These are phyloP conservation scores for Spisula solida DNA, from an alignment of 2,888 invertebrate genomes.

Conservation along the genomic window DNA sequence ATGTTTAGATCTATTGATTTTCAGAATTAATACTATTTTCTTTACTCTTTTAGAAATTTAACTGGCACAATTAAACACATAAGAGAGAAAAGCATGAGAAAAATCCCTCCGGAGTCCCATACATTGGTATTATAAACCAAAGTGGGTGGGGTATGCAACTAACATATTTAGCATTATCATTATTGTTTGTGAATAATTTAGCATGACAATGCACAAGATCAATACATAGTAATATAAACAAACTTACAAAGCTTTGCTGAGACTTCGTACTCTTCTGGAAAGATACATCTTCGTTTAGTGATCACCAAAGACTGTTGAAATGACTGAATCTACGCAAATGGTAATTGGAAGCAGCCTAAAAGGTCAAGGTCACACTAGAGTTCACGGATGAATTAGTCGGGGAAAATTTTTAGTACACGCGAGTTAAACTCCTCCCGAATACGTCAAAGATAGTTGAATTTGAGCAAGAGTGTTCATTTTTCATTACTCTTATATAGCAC, in stretches of 20 bases:
- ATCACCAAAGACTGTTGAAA: background rate
- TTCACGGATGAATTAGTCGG: background rate
- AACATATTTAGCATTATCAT: background rate
- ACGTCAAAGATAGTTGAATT: background rate
- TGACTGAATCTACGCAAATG: background rate
- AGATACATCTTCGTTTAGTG: background rate
- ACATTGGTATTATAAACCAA: background rate
- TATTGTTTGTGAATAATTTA: background rate
- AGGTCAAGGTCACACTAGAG: background rate
- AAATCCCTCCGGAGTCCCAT: no score
- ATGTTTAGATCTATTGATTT: no score
- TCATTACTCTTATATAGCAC: no score
- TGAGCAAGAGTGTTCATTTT: background rate
- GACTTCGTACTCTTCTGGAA: background rate
- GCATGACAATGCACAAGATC: background rate
- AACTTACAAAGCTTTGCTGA: conserved; percentile 10
- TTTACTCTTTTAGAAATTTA: no score
- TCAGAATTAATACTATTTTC: no score
- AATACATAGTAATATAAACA: background rate
- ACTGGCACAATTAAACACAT: no score
- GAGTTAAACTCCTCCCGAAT: background rate
- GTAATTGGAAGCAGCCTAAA: background rate
- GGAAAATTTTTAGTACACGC: background rate
- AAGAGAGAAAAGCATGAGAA: no score
- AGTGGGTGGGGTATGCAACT: background rate